Conservation (phyloP, 2,797 vertebrate species). For the Simalia tracyae region DNA sequence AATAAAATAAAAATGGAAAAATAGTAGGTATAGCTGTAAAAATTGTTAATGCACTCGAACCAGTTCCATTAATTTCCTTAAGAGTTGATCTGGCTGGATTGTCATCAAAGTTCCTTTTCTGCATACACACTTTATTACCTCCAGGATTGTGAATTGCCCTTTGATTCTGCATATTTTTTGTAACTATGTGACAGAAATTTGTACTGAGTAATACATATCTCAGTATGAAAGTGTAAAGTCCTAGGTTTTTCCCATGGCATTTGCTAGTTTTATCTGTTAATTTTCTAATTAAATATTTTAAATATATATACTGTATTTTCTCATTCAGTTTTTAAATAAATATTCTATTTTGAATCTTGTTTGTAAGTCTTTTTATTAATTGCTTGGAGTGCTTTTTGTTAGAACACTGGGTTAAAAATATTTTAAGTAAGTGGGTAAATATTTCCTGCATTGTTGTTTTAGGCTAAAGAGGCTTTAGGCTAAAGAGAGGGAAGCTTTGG, state of each 20-base stretch:
- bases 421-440: background rate
- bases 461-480: no score
- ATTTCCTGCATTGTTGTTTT: no score
- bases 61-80: background rate
- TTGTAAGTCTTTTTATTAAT: background rate
- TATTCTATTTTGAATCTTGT: background rate
- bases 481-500: no score
- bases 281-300: background rate
- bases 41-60: conserved; percentile 4
- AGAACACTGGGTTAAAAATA: background rate
- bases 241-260: background rate
- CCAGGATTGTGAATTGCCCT: background rate
- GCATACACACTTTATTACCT: background rate
- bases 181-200: background rate
- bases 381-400: background rate
- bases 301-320: background rate
- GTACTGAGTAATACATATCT: background rate
- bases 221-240: background rate
- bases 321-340: background rate
- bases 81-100: background rate
- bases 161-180: background rate
- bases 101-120: background rate
- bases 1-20: conserved; percentile 38
- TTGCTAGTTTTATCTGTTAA: background rate
- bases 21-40: conserved; percentile 29